These are phyloP conservation scores for Scomberomorus guttatus DNA, from an alignment of 2,797 vertebrate genomes.

Conservation along the genomic window DNA sequence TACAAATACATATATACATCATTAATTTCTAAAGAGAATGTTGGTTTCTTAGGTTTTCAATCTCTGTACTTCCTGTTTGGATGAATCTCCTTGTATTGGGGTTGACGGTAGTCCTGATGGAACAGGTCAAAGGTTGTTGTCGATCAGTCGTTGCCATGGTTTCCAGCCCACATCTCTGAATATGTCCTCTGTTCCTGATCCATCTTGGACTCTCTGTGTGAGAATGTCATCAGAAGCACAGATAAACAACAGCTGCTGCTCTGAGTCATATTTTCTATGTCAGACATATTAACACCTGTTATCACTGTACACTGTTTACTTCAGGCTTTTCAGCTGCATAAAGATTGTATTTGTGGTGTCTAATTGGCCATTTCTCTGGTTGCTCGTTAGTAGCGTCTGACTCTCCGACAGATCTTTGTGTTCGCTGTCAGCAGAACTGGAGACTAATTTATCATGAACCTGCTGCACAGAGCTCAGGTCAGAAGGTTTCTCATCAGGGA, in stretches of 20 bases:
- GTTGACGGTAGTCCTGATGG: neutral
- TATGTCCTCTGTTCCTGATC: slow-evolving; percentile 5
- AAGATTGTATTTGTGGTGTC: neutral
- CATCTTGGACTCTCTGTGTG: slow-evolving; percentile 7
- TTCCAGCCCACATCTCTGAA: slow-evolving; percentile 23
- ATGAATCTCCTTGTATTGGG: neutral
- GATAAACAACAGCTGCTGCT: slow-evolving; percentile 41
- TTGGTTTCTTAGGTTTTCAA: neutral
- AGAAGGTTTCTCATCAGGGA: neutral
- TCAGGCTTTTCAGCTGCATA: neutral
- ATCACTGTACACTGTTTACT: neutral
- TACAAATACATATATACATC: too few species aligned
- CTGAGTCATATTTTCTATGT: neutral
- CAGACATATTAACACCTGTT: neutral
- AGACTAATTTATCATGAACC: slow-evolving; percentile 30
- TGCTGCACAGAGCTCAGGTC: slow-evolving; percentile 6
- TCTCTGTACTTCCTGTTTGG: slow-evolving; percentile 1
- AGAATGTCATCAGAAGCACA: slow-evolving; percentile 14
- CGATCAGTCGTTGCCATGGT: neutral
- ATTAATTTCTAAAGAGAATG: neutral
- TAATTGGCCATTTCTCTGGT: slow-evolving; percentile 13
- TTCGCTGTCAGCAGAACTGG: slow-evolving; percentile 27
- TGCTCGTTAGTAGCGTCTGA: neutral
- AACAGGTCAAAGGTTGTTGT: slow-evolving; percentile 18
- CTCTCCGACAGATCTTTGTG: slow-evolving; percentile 11